Percentiles rank a stretch among this genome's conserved stretches.
phyloP scores from a whole-genome alignment of 1,140 invertebrate genomes.

The Panagrolaimus sp. region DNA sequence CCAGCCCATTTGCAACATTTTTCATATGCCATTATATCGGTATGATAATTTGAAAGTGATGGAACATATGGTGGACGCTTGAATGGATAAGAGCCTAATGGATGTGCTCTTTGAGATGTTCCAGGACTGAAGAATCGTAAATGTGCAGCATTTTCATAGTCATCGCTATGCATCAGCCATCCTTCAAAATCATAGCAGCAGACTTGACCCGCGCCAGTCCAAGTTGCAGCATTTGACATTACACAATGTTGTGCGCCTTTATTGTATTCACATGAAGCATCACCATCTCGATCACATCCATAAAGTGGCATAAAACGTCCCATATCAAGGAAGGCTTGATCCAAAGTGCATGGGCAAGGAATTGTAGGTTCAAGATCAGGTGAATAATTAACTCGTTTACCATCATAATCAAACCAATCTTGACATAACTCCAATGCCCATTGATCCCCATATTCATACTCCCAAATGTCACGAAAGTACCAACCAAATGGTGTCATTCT shows the following conservation, averaged over 20 bases:
- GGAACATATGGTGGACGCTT: conserved; percentile 67
- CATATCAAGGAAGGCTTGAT: conserved; percentile 67
- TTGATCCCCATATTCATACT: conserved; percentile 66
- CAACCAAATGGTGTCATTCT: conserved; percentile 81
- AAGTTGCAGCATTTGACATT: conserved; percentile 76
- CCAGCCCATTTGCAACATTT: conserved; percentile 88
- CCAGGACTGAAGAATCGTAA: conserved; percentile 41
- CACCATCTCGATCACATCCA: conserved; percentile 82
- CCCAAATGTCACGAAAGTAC: conserved; percentile 85
- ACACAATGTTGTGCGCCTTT: conserved; percentile 83
- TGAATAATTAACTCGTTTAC: conserved; percentile 42
- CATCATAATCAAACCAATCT: conserved; percentile 78
- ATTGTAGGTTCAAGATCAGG: conserved; percentile 58
- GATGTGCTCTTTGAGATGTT: conserved; percentile 37
- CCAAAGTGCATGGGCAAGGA: conserved; percentile 82
- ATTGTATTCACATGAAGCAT: conserved; percentile 81
- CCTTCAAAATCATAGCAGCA: conserved; percentile 89
- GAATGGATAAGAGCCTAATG: conserved; percentile 38
- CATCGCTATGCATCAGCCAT: conserved; percentile 83
- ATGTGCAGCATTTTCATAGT: conserved; percentile 65
- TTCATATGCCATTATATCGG: conserved; percentile 87
- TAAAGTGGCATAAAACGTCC: conserved; percentile 81
- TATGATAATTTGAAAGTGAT: conserved; percentile 83
- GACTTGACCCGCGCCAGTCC: conserved; percentile 85
- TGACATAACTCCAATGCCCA: conserved; percentile 78